Evolutionary conservation across 2,113 vertebrate species (phyloP).

Genomic region (Urocitellus parryii): DNA sequence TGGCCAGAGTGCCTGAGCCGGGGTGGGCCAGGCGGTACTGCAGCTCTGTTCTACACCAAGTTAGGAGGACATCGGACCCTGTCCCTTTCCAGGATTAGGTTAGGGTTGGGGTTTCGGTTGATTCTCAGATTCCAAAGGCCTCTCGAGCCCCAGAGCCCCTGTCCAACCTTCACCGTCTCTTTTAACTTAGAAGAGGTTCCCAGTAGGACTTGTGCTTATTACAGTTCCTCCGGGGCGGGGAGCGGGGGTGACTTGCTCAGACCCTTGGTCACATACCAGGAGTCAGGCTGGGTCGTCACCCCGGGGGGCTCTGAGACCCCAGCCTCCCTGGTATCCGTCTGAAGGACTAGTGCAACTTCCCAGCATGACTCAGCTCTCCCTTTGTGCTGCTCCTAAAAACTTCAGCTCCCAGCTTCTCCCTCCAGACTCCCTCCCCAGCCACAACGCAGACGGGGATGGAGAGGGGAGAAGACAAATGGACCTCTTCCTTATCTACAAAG

Average conservation of each 20-base stretch:
- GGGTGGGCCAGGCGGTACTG: accelerated
- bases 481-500: slow-evolving; percentile 37
- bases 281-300: accelerated
- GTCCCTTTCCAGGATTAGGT: background rate
- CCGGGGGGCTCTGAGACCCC: accelerated
- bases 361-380: background rate
- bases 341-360: background rate
- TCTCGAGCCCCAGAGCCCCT: accelerated
- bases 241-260: accelerated
- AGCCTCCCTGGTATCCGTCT: accelerated
- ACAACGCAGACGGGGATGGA: accelerated
- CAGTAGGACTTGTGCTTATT: accelerated
- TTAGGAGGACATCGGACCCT: background rate
- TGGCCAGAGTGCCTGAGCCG: accelerated
- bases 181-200: too few relatives aligned
- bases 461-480: background rate
- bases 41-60: background rate
- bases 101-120: too few relatives aligned
- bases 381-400: background rate
- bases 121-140: background rate
- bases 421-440: background rate
- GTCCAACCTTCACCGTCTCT: background rate
- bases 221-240: background rate
- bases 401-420: background rate
- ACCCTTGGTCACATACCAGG: too few relatives aligned